These are phyloP conservation scores for Hystrix brachyura DNA, from an alignment of 2,113 vertebrate genomes.

Conservation along the genomic window DNA sequence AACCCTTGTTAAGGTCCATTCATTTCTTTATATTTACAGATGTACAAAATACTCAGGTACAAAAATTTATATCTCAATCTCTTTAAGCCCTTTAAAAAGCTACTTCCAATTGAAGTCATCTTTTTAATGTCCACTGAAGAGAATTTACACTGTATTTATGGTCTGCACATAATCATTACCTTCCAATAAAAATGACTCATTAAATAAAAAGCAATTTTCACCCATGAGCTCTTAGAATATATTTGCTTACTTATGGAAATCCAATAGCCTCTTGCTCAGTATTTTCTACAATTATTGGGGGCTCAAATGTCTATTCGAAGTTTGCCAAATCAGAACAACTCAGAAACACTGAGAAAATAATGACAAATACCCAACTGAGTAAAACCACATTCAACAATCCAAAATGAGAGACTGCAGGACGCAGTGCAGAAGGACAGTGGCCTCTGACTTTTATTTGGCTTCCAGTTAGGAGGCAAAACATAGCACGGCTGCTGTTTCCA, in stretches of 20 bases:
- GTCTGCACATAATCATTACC: conserved; percentile 78
- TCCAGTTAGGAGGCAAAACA: neutral
- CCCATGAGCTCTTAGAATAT: conserved; percentile 73
- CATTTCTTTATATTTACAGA: neutral
- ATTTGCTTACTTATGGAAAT: conserved; percentile 82
- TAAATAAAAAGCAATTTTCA: conserved; percentile 83
- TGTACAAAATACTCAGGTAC: neutral
- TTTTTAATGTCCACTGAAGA: conserved; percentile 72
- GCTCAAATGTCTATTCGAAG: conserved; percentile 29
- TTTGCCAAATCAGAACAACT: conserved; percentile 45
- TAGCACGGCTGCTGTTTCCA: neutral
- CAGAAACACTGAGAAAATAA: conserved; percentile 38
- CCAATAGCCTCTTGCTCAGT: conserved; percentile 59
- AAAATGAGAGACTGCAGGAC: neutral
- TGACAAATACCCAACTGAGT: neutral
- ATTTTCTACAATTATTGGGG: conserved; percentile 66
- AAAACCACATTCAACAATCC: neutral
- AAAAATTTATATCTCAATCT: conserved; percentile 56
- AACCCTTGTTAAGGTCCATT: neutral
- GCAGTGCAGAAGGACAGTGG: neutral
- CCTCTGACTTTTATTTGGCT: neutral
- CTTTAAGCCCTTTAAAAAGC: conserved; percentile 54
- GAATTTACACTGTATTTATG: conserved; percentile 76
- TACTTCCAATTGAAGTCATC: conserved; percentile 70
- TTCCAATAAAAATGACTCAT: conserved; percentile 83